Percentiles rank a stretch among this genome's conserved stretches.
phyloP scores from a whole-genome alignment of 2,797 vertebrate species.

The Pseudochirops cupreus region DNA sequence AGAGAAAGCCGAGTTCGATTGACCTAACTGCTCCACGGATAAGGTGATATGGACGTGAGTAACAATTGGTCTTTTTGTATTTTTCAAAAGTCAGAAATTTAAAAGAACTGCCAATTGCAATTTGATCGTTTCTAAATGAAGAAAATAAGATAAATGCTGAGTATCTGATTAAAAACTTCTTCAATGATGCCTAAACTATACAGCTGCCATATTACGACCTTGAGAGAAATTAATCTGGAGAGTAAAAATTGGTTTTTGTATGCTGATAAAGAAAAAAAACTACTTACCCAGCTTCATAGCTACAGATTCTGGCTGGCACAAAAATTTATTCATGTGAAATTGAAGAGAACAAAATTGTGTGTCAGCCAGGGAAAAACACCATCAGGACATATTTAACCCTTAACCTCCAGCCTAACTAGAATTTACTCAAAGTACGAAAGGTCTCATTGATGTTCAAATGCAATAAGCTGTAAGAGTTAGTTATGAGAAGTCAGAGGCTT shows the following conservation, averaged over 20 bases:
- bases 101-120: slow-evolving; percentile 47
- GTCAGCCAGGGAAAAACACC: slow-evolving; percentile 87
- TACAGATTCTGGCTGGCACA: slow-evolving; percentile 83
- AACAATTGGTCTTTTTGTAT: neutral
- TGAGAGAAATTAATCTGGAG: neutral
- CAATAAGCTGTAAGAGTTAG: slow-evolving; percentile 84
- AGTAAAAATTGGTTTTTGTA: neutral
- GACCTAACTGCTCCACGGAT: neutral
- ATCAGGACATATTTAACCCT: slow-evolving; percentile 88
- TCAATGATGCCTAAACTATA: slow-evolving; percentile 4
- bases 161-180: neutral
- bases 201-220: slow-evolving; percentile 14
- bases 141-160: slow-evolving; percentile 33
- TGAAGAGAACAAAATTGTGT: slow-evolving; percentile 81
- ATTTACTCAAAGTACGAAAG: slow-evolving; percentile 78
- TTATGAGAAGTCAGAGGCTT: slow-evolving; percentile 72
- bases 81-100: slow-evolving; percentile 13
- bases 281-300: slow-evolving; percentile 84
- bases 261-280: slow-evolving; percentile 17
- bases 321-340: slow-evolving; percentile 82
- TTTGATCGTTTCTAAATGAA: slow-evolving; percentile 14
- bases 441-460: slow-evolving; percentile 90
- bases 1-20: neutral
- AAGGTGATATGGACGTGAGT: neutral
- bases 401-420: slow-evolving; percentile 87